Conservation (phyloP, 2,797 vertebrate genomes). For the Cottoperca gobio region DNA sequence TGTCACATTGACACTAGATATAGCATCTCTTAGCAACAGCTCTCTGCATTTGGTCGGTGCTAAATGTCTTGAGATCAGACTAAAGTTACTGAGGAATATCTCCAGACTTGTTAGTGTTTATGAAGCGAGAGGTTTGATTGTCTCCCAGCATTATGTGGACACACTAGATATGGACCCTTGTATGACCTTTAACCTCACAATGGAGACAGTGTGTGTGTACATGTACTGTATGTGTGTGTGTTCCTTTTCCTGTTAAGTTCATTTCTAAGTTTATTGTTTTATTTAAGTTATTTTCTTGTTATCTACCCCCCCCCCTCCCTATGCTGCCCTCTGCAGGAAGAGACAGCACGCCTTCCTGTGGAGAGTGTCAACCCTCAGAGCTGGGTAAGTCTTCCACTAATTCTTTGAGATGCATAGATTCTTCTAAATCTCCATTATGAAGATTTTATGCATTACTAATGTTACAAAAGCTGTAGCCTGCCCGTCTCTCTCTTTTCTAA, state of each 20-base stretch:
- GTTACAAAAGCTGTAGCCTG: constrained; percentile 34
- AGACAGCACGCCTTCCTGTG: constrained; percentile 42
- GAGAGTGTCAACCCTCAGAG: constrained; percentile 53
- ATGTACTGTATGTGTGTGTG: background rate
- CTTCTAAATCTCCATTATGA: constrained; percentile 22
- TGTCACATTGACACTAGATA: constrained; percentile 64
- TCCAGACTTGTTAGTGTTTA: constrained; percentile 31
- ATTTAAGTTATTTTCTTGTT: background rate
- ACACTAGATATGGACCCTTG: constrained; percentile 17
- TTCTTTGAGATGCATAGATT: background rate
- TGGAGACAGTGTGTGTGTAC: background rate
- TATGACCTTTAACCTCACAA: background rate
- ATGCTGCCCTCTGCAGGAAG: constrained; percentile 64
- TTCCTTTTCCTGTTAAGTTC: background rate
- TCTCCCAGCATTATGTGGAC: constrained; percentile 36
- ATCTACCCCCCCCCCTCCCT: background rate
- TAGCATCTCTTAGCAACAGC: constrained; percentile 50
- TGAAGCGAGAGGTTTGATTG: constrained; percentile 12
- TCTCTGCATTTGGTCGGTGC: constrained; percentile 37
- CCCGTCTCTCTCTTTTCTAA: constrained; percentile 23
- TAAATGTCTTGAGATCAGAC: constrained; percentile 49
- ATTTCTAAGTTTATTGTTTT: background rate
- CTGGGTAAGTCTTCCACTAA: constrained; percentile 79
- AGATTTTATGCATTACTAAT: constrained; percentile 21
- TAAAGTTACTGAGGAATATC: constrained; percentile 43